These are phyloP conservation scores for Drosophila siamana DNA, from an alignment of 2,888 invertebrate species.

Conservation along the genomic window DNA sequence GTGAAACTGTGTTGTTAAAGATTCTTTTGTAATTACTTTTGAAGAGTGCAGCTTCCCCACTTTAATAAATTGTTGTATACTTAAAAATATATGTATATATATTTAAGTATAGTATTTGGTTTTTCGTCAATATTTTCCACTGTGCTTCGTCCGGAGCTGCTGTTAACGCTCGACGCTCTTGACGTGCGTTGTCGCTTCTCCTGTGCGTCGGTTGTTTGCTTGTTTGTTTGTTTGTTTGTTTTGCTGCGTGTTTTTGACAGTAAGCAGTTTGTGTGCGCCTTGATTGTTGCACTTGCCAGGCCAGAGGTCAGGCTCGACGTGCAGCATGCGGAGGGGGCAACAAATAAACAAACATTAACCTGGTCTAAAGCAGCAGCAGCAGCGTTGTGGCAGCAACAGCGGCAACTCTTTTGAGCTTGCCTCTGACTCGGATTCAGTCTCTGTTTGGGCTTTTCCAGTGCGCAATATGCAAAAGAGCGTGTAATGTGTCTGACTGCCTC, in stretches of 20 bases:
- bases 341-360: constrained; percentile 76
- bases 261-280: constrained; percentile 77
- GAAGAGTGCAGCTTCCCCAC: no score
- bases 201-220: constrained; percentile 50
- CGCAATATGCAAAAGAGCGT: constrained; percentile 77
- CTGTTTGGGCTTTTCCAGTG: constrained; percentile 49
- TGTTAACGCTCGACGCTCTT: constrained; percentile 23
- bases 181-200: constrained; percentile 37
- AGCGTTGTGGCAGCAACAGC: constrained; percentile 14
- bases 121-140: constrained; percentile 21
- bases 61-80: no score
- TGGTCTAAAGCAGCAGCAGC: constrained; percentile 40
- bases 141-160: no score
- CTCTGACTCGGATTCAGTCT: constrained; percentile 28
- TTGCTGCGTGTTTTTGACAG: constrained; percentile 76
- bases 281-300: constrained; percentile 78
- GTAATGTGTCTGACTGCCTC: constrained; percentile 62
- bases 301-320: constrained; percentile 62
- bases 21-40: no score
- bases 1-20: no score
- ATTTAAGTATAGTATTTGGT: no score
- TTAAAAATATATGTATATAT: no score
- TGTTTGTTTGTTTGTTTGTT: constrained; percentile 62
- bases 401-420: constrained; percentile 60
- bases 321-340: constrained; percentile 50